A percentile compares a stretch with the other conserved stretches of the same genome.
Evolutionary conservation across 1,140 invertebrate species (phyloP).

Genomic region (Oedothorax gibbosus): DNA sequence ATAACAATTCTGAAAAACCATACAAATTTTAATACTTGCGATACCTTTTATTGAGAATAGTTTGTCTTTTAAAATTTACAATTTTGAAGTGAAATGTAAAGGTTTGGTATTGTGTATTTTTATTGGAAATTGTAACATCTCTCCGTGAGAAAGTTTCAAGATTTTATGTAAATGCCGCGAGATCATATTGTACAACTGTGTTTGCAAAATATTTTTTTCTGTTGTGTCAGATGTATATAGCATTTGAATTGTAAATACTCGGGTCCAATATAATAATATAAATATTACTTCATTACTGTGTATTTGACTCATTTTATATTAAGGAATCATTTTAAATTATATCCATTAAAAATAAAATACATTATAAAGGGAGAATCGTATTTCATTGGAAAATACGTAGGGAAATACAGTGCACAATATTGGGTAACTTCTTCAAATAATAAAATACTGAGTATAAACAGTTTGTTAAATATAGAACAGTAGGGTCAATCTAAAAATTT

Average conservation of each 20-base stretch:
- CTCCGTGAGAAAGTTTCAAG: constrained; percentile 34
- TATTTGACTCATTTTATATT: constrained; percentile 13
- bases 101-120: constrained; percentile 22
- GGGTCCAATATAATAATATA: constrained; percentile 56
- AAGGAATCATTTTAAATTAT: background rate
- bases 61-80: too few relatives aligned
- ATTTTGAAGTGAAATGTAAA: constrained; percentile 20
- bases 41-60: too few relatives aligned
- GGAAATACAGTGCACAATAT: too few relatives aligned
- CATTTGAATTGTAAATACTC: constrained; percentile 49
- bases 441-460: too few relatives aligned
- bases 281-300: constrained; percentile 52
- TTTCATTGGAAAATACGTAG: too few relatives aligned
- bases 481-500: too few relatives aligned
- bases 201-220: constrained; percentile 40
- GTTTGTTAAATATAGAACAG: too few relatives aligned
- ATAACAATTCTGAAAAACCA: too few relatives aligned
- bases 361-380: too few relatives aligned
- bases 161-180: constrained; percentile 53
- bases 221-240: constrained; percentile 54
- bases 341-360: too few relatives aligned
- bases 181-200: constrained; percentile 46
- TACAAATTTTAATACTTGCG: too few relatives aligned
- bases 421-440: too few relatives aligned
- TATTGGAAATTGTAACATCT: constrained; percentile 11